Percentiles rank a stretch among this genome's conserved stretches.
These are phyloP conservation scores for Euzophera pinguis DNA, from an alignment of 2,888 invertebrate genomes.

Conservation along the genomic window DNA sequence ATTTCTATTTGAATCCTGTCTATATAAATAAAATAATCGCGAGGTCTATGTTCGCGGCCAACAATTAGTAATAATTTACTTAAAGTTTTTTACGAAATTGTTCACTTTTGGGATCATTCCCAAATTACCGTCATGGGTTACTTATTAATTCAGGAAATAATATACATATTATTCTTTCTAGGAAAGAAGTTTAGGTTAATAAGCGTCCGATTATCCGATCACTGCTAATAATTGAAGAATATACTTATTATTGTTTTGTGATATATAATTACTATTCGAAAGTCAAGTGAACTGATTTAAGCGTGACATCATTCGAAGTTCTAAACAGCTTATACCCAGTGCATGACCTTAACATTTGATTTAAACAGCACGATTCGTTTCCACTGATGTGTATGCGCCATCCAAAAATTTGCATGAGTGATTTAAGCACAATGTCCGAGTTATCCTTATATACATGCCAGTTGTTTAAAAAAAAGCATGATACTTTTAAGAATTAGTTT, in stretches of 20 bases:
- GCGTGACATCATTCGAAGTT: neutral
- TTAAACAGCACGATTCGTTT: conserved; percentile 12
- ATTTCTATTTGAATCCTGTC: no score
- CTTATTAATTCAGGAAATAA: no score
- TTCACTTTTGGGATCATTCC: no score
- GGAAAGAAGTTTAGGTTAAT: no score
- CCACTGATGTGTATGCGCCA: neutral
- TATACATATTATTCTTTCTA: neutral
- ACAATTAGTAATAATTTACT: no score
- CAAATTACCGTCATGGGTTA: no score
- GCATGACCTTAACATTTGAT: conserved; percentile 57
- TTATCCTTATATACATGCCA: neutral
- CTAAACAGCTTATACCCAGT: conserved; percentile 21
- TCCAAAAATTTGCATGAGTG: conserved; percentile 6
- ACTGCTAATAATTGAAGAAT: neutral
- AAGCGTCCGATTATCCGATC: no score
- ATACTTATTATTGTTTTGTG: no score
- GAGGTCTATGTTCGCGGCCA: no score
- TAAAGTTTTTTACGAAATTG: no score
- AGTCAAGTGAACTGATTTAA: neutral
- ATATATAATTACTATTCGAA: neutral
- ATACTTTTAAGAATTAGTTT: conserved; percentile 13
- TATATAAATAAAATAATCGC: no score
- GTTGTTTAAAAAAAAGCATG: conserved; percentile 16
- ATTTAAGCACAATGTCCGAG: neutral